Base-by-base conservation (phyloP, 2,113 vertebrate species). In the Amphiprion percula region DNA sequence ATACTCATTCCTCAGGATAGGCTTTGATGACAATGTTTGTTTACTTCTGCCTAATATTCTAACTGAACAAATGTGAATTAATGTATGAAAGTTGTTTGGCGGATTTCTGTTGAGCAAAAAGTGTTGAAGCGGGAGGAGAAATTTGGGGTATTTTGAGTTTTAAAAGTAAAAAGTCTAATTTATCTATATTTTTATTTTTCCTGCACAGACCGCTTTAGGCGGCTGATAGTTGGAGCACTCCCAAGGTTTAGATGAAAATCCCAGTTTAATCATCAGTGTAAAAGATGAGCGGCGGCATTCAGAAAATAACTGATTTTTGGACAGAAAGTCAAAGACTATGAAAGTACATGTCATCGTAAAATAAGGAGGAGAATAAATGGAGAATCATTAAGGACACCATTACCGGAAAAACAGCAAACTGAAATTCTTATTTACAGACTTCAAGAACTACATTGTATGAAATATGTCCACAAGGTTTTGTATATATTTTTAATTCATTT, bases 1-100 rank as follows among this genome's bases (percentile, higher is more conserved):
- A 21, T 21, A 21, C 21, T 67, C 30, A 71, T 53, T 82, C 70
- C 62, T 7, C n/a, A 50, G 77, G 70, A 79, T 0, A 68, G 17
- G 19, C 68, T 75, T 87, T 80, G 55, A 78, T 66, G 62, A 64
- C 56, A 68, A 59, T 71, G 60, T 79, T 66, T 62, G 41, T 79
- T 68, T 69, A 79, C 30, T 78, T 49, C 28, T 82, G 74, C 44
- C 74, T 58, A 77, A 80, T 76, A 69, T 64, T 66, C 1, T 3
- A 73, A 68, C 44, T 47, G 33, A 77, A 53, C 73, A 52, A 62
- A 71, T 78, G 70, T 54, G 49, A 62, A 74, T 70, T 14, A 73
- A 74, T 71, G 56, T 55, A 33, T 46, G 41, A 26, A 66, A 77
- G 39, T 26, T 1, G 37, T 63, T 64, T 63, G 49, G 50, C n/a